Base-by-base conservation (phyloP, 2,113 vertebrate genomes). In the Engystomops pustulosus region DNA sequence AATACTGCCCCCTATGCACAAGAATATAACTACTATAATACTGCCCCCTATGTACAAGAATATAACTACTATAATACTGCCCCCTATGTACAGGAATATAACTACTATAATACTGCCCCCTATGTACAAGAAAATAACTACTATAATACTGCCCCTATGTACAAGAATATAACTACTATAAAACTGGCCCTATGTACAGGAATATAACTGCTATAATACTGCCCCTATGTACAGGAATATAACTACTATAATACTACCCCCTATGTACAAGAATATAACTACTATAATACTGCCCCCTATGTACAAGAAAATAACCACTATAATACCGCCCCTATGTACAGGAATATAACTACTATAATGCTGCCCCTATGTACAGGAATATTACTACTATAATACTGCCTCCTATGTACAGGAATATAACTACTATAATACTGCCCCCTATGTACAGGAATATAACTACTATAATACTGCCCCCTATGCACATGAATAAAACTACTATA, bases 51-150 rank as follows among this genome's bases (percentile, higher is more conserved):
- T 23, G 8, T 58, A 58, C 53, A 23, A 58, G 1, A 58, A 58
- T 58, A 49, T 58, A 58, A 58, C 53, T 58, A 58, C 53, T 58
- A 58, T 58, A 58, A 58, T 58, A 58, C 53, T 58, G 53, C n/a
- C 8, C n/a, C 53, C 53, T 51, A 51, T 51, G 47, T 51, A 51
- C 14, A 51, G 18, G 17, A 51, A 51, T 51, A 51, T 51, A 51
- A 51, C 47, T 51, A 51, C 47, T 51, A 47, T 47, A 47, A 47
- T 47, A 47, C 44, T 47, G 44, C 47, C 14, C n/a, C 17, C 25
- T 60, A 60, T 60, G 3, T 27, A 60, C 55, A 60, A 60, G 11
- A 60, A 60, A 27, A 60, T 60, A 60, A 27, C 55, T 27, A 60
- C 23, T 60, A 60, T 60, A 60, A 60, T 53, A 53, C 18, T n/a